Evolutionary conservation across 2,888 invertebrate species (phyloP).

Genomic region (Acrocyrtus sp.): DNA sequence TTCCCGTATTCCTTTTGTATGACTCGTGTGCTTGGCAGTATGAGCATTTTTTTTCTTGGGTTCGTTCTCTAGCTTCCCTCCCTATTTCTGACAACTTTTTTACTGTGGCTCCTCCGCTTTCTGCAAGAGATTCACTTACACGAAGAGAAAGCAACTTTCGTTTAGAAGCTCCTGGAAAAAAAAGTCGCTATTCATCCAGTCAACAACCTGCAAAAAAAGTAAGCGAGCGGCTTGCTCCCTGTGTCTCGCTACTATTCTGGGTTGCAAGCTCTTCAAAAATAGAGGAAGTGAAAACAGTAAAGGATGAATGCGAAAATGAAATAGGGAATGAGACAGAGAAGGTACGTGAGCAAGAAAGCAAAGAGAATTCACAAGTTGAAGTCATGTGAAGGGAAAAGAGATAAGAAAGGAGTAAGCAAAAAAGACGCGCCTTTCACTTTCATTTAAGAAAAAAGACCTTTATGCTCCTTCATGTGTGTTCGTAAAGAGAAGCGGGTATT

Average conservation of each 20-base stretch:
- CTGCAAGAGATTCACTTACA: not conserved
- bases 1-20: constrained; percentile 9
- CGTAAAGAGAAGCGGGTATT: not conserved
- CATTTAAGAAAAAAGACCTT: constrained; percentile 1
- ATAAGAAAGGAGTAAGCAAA: constrained; percentile 6
- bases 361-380: constrained; percentile 22
- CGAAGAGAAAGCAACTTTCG: not conserved
- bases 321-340: not conserved
- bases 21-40: not conserved
- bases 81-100: constrained; percentile 3
- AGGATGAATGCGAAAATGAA: not conserved
- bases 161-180: not conserved
- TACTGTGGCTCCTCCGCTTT: not conserved
- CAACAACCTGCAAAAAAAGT: not conserved
- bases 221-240: constrained; percentile 13
- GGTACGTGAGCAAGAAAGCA: not conserved
- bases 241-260: too few relatives aligned
- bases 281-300: constrained; percentile 4
- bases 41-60: constrained; percentile 4
- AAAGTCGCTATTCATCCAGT: constrained; percentile 7
- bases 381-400: constrained; percentile 10
- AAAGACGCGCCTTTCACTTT: constrained; percentile 2
- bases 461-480: not conserved
- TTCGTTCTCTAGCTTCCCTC: not conserved
- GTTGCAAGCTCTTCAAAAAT: constrained; percentile 3